phyloP scores from a whole-genome alignment of 2,113 vertebrate species.

The Halichoerus grypus region DNA sequence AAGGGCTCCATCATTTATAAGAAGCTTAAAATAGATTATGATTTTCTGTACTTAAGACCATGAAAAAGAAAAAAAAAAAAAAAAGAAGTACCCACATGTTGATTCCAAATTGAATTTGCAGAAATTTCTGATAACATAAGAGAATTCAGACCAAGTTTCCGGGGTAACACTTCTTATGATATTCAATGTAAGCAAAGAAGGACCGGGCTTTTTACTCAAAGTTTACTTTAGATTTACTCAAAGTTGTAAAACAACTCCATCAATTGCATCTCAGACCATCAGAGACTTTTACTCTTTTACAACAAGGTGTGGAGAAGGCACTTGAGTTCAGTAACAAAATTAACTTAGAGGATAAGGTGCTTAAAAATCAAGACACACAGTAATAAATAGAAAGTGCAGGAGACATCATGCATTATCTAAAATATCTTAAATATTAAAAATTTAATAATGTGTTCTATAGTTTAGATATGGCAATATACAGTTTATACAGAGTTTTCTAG shows the following conservation, averaged over 20 bases:
- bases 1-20: constrained; percentile 83
- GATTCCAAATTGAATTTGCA: constrained; percentile 76
- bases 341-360: background rate
- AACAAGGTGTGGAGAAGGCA: background rate
- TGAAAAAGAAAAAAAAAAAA: background rate
- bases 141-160: constrained; percentile 82
- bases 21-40: constrained; percentile 80
- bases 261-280: background rate
- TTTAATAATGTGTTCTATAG: background rate
- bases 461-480: background rate
- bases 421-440: constrained; percentile 45
- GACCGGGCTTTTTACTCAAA: background rate
- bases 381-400: background rate
- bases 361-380: constrained; percentile 24
- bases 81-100: constrained; percentile 55
- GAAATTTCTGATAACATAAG: constrained; percentile 80
- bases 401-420: background rate
- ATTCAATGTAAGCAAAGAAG: constrained; percentile 29
- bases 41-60: constrained; percentile 81
- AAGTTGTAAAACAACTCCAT: constrained; percentile 22
- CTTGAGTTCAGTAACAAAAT: constrained; percentile 29
- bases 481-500: background rate
- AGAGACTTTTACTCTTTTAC: constrained; percentile 24
- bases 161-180: background rate
- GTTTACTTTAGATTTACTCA: constrained; percentile 18